These are phyloP conservation scores for Perdita meconis DNA, from an alignment of 2,888 invertebrate genomes.

Conservation along the genomic window DNA sequence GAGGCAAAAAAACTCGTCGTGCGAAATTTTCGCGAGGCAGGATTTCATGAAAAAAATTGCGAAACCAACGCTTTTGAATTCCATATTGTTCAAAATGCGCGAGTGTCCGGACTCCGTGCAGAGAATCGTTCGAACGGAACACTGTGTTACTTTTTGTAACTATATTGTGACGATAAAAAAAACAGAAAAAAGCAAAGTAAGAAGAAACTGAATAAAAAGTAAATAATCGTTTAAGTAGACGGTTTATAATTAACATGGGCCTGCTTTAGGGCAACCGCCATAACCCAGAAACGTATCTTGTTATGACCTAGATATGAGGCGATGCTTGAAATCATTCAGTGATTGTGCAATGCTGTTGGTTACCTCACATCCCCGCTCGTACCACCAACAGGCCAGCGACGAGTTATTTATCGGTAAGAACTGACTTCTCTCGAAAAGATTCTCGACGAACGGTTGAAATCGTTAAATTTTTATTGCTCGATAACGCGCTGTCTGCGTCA, in stretches of 20 bases:
- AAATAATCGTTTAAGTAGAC: conserved; percentile 54
- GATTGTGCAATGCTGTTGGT: conserved; percentile 83
- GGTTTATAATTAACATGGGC: conserved; percentile 78
- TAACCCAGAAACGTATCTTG: conserved; percentile 85
- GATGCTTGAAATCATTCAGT: conserved; percentile 85
- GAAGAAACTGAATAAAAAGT: conserved; percentile 12
- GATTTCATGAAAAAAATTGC: background rate
- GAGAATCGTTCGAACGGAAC: background rate
- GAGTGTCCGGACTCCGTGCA: conserved; percentile 5
- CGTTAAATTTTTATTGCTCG: conserved; percentile 30
- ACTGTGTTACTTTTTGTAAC: conserved; percentile 10
- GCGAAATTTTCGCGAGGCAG: background rate
- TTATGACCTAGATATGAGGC: conserved; percentile 85
- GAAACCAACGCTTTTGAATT: background rate
- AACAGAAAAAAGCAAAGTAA: background rate
- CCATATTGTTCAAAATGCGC: conserved; percentile 43
- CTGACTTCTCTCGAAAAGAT: conserved; percentile 66
- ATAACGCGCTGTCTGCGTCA: background rate
- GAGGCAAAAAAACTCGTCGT: background rate
- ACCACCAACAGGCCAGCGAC: conserved; percentile 73
- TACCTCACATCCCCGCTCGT: conserved; percentile 82
- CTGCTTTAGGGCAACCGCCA: conserved; percentile 83
- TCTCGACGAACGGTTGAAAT: conserved; percentile 46
- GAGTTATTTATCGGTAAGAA: conserved; percentile 78
- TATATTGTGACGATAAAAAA: background rate